Evolutionary conservation across 2,113 vertebrate species (phyloP).

Genomic region (Bambusicola thoracicus): DNA sequence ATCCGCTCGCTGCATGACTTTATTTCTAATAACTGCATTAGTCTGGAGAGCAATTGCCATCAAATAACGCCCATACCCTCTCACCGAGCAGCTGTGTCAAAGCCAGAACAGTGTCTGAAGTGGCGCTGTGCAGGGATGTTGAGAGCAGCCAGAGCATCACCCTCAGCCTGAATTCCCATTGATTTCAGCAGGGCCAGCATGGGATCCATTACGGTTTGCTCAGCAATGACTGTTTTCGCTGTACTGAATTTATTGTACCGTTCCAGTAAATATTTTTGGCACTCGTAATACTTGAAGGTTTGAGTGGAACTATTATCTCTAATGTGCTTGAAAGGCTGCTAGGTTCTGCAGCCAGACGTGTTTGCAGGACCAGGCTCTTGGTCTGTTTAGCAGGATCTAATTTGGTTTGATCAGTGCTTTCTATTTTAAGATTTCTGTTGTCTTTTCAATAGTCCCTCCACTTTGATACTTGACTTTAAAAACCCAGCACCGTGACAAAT

Average conservation of each 20-base stretch:
- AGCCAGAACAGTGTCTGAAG: neutral
- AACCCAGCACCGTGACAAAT: neutral
- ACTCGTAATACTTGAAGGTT: neutral
- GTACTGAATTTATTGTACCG: neutral
- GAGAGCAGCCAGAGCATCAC: neutral
- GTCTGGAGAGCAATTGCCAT: slow-evolving; percentile 2
- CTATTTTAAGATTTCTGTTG: slow-evolving; percentile 6
- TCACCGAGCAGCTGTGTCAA: neutral
- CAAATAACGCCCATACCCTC: neutral
- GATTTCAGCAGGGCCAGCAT: slow-evolving; percentile 1
- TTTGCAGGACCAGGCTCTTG: neutral
- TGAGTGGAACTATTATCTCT: neutral
- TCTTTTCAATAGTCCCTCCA: neutral
- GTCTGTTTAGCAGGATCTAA: neutral
- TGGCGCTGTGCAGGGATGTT: neutral
- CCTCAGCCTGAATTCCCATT: neutral
- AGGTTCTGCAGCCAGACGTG: neutral
- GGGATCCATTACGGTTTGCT: neutral
- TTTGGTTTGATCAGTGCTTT: neutral
- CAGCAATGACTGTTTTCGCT: neutral
- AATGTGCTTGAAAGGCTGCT: neutral
- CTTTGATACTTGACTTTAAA: neutral
- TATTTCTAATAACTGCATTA: neutral
- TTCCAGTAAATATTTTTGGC: slow-evolving; percentile 31
- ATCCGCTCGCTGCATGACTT: neutral